Percentiles rank a stretch among this genome's conserved stretches.
phyloP scores from a whole-genome alignment of 2,888 invertebrate species.

The Geotrupes spiniger region DNA sequence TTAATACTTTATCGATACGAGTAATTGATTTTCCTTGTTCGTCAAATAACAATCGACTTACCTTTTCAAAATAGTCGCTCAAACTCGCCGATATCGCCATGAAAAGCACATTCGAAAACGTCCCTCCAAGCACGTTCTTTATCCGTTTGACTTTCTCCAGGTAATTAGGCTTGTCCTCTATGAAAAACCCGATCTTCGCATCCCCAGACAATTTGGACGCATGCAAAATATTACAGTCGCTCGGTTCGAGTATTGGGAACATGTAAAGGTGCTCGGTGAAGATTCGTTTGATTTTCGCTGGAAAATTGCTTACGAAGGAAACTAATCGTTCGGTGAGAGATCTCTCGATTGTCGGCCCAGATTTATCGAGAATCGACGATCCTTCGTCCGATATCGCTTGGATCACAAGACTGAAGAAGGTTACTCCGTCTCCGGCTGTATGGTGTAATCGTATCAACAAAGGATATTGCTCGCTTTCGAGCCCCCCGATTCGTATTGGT shows the following conservation, averaged over 20 bases:
- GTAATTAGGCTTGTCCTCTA: constrained; percentile 5
- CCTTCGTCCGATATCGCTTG: constrained; percentile 5
- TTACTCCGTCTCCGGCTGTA: constrained; percentile 6
- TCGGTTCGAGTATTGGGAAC: not conserved
- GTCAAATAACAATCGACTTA: too few relatives aligned
- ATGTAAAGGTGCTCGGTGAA: not conserved
- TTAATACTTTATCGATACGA: too few relatives aligned
- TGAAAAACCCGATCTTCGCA: constrained; percentile 2
- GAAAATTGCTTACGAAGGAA: not conserved
- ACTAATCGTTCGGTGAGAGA: too few relatives aligned
- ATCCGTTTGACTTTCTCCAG: constrained; percentile 7
- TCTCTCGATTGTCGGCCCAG: not conserved
- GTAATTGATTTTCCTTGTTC: too few relatives aligned
- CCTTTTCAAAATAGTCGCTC: constrained; percentile 5
- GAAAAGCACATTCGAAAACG: constrained; percentile 8
- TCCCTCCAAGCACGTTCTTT: not conserved
- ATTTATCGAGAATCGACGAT: not conserved
- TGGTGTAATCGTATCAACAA: constrained; percentile 10
- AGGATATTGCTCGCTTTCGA: not conserved
- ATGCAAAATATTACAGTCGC: constrained; percentile 2
- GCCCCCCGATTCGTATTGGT: not conserved
- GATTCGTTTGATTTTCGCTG: not conserved
- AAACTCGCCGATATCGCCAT: constrained; percentile 8
- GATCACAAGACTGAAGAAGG: constrained; percentile 5
- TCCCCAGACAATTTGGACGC: constrained; percentile 1